Evolutionary conservation across 2,113 vertebrate genomes (phyloP).

Genomic region (Xiphophorus hellerii): DNA sequence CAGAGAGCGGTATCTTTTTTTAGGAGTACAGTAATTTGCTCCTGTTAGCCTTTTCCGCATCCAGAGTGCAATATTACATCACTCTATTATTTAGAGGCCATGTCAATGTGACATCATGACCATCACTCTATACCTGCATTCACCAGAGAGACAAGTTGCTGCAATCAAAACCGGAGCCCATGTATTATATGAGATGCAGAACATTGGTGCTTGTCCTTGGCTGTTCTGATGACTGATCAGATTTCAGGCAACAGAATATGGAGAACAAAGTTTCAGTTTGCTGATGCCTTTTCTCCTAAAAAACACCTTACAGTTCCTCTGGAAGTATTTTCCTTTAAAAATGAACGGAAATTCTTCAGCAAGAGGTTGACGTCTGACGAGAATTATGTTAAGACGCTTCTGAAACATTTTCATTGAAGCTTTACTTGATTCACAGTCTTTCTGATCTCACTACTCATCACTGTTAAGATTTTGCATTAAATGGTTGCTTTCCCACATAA

Average conservation of each 20-base stretch:
- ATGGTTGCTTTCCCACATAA: too few relatives aligned
- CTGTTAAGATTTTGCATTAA: too few relatives aligned
- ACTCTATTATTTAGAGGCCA: constrained; percentile 61
- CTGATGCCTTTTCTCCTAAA: constrained; percentile 4
- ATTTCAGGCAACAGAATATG: constrained; percentile 50
- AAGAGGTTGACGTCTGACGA: not conserved
- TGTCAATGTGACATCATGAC: constrained; percentile 70
- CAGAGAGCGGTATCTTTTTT: constrained; percentile 51
- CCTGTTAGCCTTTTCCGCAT: constrained; percentile 39
- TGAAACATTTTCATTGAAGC: not conserved
- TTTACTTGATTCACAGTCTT: too few relatives aligned
- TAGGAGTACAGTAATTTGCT: constrained; percentile 49
- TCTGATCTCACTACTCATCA: too few relatives aligned
- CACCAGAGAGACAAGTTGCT: constrained; percentile 37
- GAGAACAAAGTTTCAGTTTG: constrained; percentile 42
- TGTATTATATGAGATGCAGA: constrained; percentile 52
- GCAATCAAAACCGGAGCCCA: constrained; percentile 57
- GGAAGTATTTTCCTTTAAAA: not conserved
- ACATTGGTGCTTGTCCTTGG: constrained; percentile 45
- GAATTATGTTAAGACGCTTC: not conserved
- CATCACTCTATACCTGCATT: constrained; percentile 60
- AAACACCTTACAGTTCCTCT: constrained; percentile 1
- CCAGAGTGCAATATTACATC: constrained; percentile 65
- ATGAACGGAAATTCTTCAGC: not conserved
- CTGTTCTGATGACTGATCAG: constrained; percentile 52